phyloP scores from a whole-genome alignment of 2,113 vertebrate species.

The Geococcyx californianus region DNA sequence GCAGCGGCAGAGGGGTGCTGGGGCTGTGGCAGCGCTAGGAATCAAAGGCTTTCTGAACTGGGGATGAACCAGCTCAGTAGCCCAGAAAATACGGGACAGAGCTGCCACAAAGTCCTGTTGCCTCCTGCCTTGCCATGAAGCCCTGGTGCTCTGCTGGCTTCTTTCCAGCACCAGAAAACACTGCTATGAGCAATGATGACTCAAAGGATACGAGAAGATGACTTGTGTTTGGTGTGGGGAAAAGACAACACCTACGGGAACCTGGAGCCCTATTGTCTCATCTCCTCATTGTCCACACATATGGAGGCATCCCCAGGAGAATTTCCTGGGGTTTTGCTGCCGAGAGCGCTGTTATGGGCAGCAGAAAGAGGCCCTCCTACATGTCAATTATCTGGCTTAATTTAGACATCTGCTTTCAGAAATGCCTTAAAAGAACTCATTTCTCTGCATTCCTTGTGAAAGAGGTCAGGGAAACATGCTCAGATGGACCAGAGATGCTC shows the following conservation, averaged over 20 bases:
- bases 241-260: fast-evolving
- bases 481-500: fast-evolving
- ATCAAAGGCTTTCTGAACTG: neutral
- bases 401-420: neutral
- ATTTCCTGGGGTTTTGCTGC: fast-evolving
- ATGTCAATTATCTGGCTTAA: fast-evolving
- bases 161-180: neutral
- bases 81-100: neutral
- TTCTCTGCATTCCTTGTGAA: neutral
- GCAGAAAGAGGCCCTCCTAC: neutral
- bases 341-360: neutral
- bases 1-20: neutral
- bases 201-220: fast-evolving
- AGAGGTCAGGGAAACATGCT: neutral
- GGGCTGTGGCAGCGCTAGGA: neutral
- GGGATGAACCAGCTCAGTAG: neutral
- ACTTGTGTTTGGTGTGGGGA: neutral
- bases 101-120: neutral
- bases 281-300: neutral
- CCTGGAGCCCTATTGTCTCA: neutral
- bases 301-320: neutral
- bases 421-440: neutral
- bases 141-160: neutral
- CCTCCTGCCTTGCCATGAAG: neutral
- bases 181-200: neutral